Conservation (phyloP, 2,888 invertebrate genomes). For the Caenorhabditis afra region DNA sequence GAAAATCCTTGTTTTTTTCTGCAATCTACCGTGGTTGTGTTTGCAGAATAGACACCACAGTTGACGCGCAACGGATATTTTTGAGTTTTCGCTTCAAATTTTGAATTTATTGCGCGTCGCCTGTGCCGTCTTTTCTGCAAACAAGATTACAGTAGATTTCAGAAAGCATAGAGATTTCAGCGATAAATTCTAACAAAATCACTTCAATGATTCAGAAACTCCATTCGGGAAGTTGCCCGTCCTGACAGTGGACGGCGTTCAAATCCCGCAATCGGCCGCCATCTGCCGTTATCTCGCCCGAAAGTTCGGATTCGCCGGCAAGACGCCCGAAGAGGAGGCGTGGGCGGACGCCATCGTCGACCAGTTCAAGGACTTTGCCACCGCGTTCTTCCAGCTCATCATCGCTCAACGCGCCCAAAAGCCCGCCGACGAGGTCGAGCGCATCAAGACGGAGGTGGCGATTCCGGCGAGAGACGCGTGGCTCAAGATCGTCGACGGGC, state of each 20-base stretch:
- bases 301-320: constrained; percentile 33
- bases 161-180: too few relatives aligned
- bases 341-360: constrained; percentile 35
- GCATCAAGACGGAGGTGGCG: constrained; percentile 16
- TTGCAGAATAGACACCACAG: too few relatives aligned
- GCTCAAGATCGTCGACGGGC: constrained; percentile 41
- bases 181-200: too few relatives aligned
- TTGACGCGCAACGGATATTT: too few relatives aligned
- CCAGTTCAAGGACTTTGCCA: constrained; percentile 29
- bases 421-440: constrained; percentile 18
- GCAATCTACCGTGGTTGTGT: too few relatives aligned
- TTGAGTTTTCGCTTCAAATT: too few relatives aligned
- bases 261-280: constrained; percentile 32
- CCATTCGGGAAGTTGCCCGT: constrained; percentile 31
- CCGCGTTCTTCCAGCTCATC: constrained; percentile 11
- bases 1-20: too few relatives aligned
- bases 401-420: constrained; percentile 22
- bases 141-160: too few relatives aligned
- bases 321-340: constrained; percentile 37
- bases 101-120: too few relatives aligned
- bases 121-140: too few relatives aligned
- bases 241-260: constrained; percentile 18
- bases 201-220: too few relatives aligned
- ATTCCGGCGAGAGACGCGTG: constrained; percentile 43
- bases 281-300: constrained; percentile 20